Percentiles rank a stretch among this genome's conserved stretches.
Conservation (phyloP, 1,140 invertebrate species). For the Alviniconcha marisindica region DNA sequence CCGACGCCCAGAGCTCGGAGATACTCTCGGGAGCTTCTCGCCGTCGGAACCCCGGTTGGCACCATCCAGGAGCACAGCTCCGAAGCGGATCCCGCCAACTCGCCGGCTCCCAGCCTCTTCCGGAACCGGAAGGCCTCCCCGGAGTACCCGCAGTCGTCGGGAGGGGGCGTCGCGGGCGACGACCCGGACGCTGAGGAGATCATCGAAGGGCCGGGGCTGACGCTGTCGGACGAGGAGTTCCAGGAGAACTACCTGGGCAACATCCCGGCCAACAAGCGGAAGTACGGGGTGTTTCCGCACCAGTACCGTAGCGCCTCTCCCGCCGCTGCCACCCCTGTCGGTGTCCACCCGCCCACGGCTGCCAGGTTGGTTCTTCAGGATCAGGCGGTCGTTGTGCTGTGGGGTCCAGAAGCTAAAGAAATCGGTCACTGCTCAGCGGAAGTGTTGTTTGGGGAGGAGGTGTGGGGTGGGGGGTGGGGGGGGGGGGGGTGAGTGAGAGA, state of each 20-base stretch:
- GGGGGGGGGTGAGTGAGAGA: background rate
- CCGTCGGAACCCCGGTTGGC: background rate
- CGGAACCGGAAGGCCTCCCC: background rate
- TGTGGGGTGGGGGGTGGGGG: too few species aligned
- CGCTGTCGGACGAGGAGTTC: constrained; percentile 43
- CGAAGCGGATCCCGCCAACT: background rate
- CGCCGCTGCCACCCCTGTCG: background rate
- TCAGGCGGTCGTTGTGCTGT: too few species aligned
- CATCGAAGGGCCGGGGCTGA: background rate
- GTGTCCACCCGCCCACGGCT: background rate
- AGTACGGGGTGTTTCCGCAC: constrained; percentile 25
- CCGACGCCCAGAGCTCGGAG: background rate
- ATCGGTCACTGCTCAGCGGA: background rate
- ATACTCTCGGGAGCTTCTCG: background rate
- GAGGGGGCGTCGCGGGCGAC: background rate
- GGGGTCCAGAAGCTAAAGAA: too few species aligned
- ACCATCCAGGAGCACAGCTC: background rate
- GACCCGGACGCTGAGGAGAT: background rate
- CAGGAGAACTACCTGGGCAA: constrained; percentile 47
- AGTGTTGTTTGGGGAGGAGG: too few species aligned
- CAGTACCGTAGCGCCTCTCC: background rate
- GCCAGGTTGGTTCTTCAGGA: background rate
- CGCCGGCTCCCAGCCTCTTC: background rate
- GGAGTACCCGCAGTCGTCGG: background rate
- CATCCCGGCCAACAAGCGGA: constrained; percentile 40